A percentile compares a stretch with the other conserved stretches of the same genome.
Conservation (phyloP, 2,888 invertebrate genomes). For the Tachina fera region DNA sequence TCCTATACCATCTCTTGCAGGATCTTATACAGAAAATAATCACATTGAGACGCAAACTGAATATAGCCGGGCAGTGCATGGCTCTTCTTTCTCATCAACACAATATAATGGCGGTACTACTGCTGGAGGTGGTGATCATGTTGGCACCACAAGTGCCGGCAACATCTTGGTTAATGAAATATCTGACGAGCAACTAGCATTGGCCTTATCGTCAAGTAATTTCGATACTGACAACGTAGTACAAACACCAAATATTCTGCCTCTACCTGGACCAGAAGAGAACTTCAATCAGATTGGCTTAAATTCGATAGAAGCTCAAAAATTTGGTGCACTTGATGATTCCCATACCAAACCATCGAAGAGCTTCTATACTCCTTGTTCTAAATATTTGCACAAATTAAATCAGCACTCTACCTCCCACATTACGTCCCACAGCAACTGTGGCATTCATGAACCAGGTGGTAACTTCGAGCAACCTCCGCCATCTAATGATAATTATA, state of each 20-base stretch:
- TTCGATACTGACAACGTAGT: conserved; percentile 65
- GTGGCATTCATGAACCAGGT: conserved; percentile 83
- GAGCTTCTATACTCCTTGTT: conserved; percentile 83
- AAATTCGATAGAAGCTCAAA: conserved; percentile 77
- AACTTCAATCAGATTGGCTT: conserved; percentile 74
- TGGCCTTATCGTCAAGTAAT: conserved; percentile 78
- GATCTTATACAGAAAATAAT: conserved; percentile 78
- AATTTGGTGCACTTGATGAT: conserved; percentile 81
- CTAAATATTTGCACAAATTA: conserved; percentile 77
- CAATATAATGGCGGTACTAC: conserved; percentile 71
- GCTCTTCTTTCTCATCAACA: conserved; percentile 61
- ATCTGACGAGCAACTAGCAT: conserved; percentile 80
- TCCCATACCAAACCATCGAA: conserved; percentile 83
- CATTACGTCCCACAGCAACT: conserved; percentile 15
- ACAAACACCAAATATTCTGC: conserved; percentile 65
- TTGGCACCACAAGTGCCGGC: conserved; percentile 58
- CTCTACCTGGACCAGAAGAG: conserved; percentile 73
- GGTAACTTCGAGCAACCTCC: too few species aligned
- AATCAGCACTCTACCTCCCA: conserved; percentile 66
- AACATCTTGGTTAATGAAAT: conserved; percentile 76
- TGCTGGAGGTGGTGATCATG: not conserved
- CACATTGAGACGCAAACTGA: conserved; percentile 80
- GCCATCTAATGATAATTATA: too few species aligned
- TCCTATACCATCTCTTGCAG: conserved; percentile 89
- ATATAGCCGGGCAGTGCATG: conserved; percentile 78